Evolutionary conservation across 2,797 vertebrate genomes (phyloP).

Genomic region (Chromobotia macracanthus): DNA sequence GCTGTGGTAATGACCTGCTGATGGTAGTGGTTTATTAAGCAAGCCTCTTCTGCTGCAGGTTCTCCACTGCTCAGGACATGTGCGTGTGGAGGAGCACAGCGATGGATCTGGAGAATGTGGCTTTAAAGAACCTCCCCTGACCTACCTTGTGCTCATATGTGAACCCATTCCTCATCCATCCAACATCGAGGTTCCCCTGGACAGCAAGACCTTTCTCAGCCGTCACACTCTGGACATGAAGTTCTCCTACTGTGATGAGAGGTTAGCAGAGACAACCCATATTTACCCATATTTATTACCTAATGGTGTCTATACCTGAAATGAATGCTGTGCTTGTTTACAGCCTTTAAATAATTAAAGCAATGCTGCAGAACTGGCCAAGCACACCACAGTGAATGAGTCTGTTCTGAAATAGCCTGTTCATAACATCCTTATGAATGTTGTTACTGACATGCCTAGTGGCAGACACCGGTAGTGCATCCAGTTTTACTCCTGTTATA

Average conservation of each 20-base stretch:
- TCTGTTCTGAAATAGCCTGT: neutral
- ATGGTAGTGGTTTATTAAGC: neutral
- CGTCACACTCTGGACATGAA: conserved; percentile 98
- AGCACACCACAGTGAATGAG: neutral
- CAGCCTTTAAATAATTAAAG: neutral
- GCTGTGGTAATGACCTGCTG: too few species aligned
- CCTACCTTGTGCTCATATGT: conserved; percentile 92
- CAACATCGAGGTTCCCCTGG: conserved; percentile 90
- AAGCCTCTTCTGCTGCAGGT: conserved; percentile 74
- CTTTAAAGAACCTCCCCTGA: conserved; percentile 84
- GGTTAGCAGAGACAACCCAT: conserved; percentile 72
- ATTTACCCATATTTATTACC: too few species aligned
- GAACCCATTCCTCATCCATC: conserved; percentile 89
- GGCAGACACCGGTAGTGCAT: neutral
- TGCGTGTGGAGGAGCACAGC: conserved; percentile 76
- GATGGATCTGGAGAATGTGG: conserved; percentile 76
- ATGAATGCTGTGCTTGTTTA: neutral
- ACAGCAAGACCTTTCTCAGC: conserved; percentile 95
- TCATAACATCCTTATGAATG: neutral
- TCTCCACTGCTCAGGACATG: conserved; percentile 90
- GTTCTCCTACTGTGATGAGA: conserved; percentile 94
- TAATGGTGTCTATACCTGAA: neutral
- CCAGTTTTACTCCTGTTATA: too few species aligned
- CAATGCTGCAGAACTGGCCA: conserved; percentile 4
- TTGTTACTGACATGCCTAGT: neutral